Evolutionary conservation across 2,888 invertebrate species (phyloP).

Genomic region (Tetragnatha montana): DNA sequence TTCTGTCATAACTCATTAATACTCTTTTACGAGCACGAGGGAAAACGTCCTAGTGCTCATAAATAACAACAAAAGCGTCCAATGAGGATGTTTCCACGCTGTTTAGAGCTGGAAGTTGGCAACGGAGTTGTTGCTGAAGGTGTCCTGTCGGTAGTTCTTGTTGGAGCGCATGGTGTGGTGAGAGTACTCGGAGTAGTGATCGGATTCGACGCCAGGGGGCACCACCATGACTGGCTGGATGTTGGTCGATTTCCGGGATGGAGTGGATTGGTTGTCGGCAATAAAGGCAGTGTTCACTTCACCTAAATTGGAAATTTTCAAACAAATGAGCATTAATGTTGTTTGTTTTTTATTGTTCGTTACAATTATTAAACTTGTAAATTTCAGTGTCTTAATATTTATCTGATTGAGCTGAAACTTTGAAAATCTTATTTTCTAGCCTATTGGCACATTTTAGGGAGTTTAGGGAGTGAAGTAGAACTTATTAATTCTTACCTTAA

Average conservation of each 20-base stretch:
- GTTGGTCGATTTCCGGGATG: slow-evolving; percentile 64
- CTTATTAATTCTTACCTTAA: no score
- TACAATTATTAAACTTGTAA: background rate
- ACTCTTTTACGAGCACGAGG: background rate
- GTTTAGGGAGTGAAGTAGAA: no score
- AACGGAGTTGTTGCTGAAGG: slow-evolving; percentile 64
- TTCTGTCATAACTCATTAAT: background rate
- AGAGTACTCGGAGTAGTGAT: slow-evolving; percentile 71
- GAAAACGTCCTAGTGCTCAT: background rate
- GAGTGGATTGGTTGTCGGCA: slow-evolving; percentile 66
- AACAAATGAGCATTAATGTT: background rate
- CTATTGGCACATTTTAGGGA: no score
- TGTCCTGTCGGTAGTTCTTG: slow-evolving; percentile 50
- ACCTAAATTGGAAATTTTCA: slow-evolving; percentile 45
- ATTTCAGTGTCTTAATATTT: no score
- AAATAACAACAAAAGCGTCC: slow-evolving; percentile 1
- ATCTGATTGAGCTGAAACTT: no score
- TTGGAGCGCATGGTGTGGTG: slow-evolving; percentile 70
- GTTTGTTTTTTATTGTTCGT: background rate
- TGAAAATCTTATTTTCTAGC: no score
- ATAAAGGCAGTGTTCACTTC: slow-evolving; percentile 72
- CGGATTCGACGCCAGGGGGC: slow-evolving; percentile 65
- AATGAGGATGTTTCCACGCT: background rate
- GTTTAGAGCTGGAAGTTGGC: slow-evolving; percentile 64
- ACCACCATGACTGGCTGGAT: slow-evolving; percentile 69